Evolutionary conservation across 2,797 vertebrate genomes (phyloP), one percentile per base, ranked within the genome.

Genomic region (Gadopsis bispinosus): DNA sequence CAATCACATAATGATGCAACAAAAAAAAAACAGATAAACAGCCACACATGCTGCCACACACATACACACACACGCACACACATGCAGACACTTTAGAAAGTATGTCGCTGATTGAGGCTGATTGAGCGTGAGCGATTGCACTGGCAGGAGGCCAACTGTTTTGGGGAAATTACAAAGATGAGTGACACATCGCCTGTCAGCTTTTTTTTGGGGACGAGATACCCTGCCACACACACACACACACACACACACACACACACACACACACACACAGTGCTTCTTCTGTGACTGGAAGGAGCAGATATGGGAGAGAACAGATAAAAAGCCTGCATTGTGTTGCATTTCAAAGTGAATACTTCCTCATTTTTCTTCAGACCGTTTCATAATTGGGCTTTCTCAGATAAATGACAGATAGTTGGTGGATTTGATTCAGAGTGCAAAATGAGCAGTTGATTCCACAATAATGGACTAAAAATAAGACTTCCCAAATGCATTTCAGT

Each of bases 141-240:
- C 77, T 78, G 88, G 87, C 91, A 89, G 88, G 88, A 80, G 77
- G 88, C 87, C 89, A 86, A 53, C 65, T 74, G 87, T 92, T 90
- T 91, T 55, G 73, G 65, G 73, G 77, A 89, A 93, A 91, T 91
- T 81, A 88, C 26, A 10, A 33, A 59, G 72, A 87, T 87, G 82
- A 90, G 83, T 86, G 82, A 71, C 75, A 84, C 81, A 66, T 85
- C 3, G 51, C 33, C 81, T 88, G 68, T 91, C 87, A 83, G 81
- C 73, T 69, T 81, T 59, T 84, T 86, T 73, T 82, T 75, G 67
- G 63, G 67, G 63, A 72, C 3, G 8, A 87, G 59, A 77, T 61
- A 43, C 66, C 33, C 55, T 2, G 8, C 45, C 45, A 72, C 37
- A 20, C 37, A 73, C 68, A 43, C 67, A n/a, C 55, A 37, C 19